A percentile compares a stretch with the other conserved stretches of the same genome.
These are phyloP conservation scores for Pseudonaja textilis DNA, from an alignment of 2,113 vertebrate genomes.

Conservation along the genomic window DNA sequence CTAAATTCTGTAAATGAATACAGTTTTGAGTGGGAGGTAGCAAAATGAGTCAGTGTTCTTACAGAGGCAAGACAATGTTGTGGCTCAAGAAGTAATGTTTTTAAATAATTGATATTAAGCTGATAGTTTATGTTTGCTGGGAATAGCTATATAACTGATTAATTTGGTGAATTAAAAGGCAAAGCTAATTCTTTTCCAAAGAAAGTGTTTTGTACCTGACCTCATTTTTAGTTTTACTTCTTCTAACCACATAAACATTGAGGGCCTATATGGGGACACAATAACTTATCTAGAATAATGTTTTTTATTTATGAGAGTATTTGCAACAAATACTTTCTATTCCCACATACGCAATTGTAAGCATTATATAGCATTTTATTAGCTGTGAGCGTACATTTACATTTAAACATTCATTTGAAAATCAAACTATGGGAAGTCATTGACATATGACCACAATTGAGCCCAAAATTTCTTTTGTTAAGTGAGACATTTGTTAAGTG, in stretches of 20 bases:
- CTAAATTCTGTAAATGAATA: background rate
- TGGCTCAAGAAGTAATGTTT: slow-evolving; percentile 11
- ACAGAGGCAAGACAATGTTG: background rate
- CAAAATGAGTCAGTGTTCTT: background rate
- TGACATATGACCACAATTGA: background rate
- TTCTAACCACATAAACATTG: background rate
- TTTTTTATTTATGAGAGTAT: background rate
- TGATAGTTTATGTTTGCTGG: background rate
- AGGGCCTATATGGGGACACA: too few relatives aligned
- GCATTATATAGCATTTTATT: background rate
- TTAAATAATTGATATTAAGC: background rate
- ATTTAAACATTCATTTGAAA: background rate
- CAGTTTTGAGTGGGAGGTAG: background rate
- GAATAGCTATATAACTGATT: background rate
- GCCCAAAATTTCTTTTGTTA: background rate
- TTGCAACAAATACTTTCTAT: background rate
- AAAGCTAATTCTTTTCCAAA: background rate
- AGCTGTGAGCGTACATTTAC: background rate
- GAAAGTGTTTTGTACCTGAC: background rate
- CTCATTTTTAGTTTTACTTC: background rate
- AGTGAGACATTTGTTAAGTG: background rate
- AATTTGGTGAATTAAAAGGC: background rate
- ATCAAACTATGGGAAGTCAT: background rate
- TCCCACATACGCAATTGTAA: background rate
- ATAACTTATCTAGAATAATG: background rate